Conservation (phyloP, 2,797 vertebrate species). For the Oophaga sylvatica region DNA sequence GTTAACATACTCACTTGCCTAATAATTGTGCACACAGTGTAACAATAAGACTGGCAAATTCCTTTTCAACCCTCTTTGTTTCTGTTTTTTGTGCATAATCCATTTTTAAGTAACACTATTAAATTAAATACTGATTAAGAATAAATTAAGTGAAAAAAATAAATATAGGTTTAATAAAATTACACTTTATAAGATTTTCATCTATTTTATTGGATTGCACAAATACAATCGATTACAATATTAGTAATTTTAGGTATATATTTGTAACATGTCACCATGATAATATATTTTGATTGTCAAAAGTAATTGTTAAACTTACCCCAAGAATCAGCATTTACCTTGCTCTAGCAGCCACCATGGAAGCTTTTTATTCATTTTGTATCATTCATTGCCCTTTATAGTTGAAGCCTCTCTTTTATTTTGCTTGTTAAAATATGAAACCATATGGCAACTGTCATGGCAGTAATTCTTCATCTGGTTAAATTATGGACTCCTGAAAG, state of each 20-base stretch:
- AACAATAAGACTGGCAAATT: too few relatives aligned
- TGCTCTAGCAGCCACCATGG: neutral
- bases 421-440: slow-evolving; percentile 59
- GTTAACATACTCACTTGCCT: too few relatives aligned
- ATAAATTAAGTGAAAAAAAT: neutral
- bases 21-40: too few relatives aligned
- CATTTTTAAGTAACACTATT: too few relatives aligned
- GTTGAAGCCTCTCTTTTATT: slow-evolving; percentile 36
- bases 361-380: slow-evolving; percentile 9
- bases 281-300: neutral
- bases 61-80: too few relatives aligned
- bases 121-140: too few relatives aligned
- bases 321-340: neutral
- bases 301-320: neutral
- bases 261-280: neutral
- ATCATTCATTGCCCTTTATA: slow-evolving; percentile 32
- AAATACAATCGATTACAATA: neutral
- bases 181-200: neutral
- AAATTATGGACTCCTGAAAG: slow-evolving; percentile 60
- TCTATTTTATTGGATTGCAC: neutral
- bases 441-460: slow-evolving; percentile 59
- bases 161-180: neutral
- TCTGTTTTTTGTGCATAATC: too few relatives aligned
- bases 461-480: slow-evolving; percentile 60
- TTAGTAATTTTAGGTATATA: neutral